phyloP scores from a whole-genome alignment of 1,140 invertebrate genomes.

The Drosophila bipectinata region DNA sequence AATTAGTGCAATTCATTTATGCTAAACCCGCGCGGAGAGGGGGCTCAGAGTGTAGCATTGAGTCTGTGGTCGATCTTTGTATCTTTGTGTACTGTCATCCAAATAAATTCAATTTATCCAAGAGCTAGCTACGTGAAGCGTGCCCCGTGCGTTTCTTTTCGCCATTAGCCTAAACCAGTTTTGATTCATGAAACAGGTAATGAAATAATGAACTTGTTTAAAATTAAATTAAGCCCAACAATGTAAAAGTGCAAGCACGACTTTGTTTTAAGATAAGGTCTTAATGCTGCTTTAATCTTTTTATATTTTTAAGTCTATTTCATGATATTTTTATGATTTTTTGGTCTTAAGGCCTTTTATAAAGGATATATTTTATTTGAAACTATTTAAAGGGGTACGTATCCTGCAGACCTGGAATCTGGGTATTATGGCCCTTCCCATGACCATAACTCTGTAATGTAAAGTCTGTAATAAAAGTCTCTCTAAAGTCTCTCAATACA shows the following conservation, averaged over 20 bases:
- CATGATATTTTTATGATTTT: too few relatives aligned
- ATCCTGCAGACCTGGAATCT: too few relatives aligned
- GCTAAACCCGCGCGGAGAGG: constrained; percentile 60
- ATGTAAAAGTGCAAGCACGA: neutral
- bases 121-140: constrained; percentile 37
- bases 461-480: too few relatives aligned
- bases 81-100: constrained; percentile 64
- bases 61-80: constrained; percentile 33
- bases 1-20: constrained; percentile 78
- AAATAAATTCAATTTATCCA: constrained; percentile 53
- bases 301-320: neutral
- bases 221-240: constrained; percentile 4
- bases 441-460: too few relatives aligned
- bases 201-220: constrained; percentile 17
- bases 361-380: too few relatives aligned
- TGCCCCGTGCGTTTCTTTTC: constrained; percentile 12
- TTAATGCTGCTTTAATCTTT: neutral
- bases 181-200: constrained; percentile 9
- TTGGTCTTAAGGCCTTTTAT: too few relatives aligned
- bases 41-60: constrained; percentile 60
- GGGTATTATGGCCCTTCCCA: too few relatives aligned
- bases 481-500: too few relatives aligned
- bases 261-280: neutral
- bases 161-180: constrained; percentile 19
- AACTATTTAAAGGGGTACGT: too few relatives aligned